Percentiles rank a stretch among this genome's conserved stretches.
Conservation (phyloP, 2,113 vertebrate species). For the Laterallus jamaicensis region DNA sequence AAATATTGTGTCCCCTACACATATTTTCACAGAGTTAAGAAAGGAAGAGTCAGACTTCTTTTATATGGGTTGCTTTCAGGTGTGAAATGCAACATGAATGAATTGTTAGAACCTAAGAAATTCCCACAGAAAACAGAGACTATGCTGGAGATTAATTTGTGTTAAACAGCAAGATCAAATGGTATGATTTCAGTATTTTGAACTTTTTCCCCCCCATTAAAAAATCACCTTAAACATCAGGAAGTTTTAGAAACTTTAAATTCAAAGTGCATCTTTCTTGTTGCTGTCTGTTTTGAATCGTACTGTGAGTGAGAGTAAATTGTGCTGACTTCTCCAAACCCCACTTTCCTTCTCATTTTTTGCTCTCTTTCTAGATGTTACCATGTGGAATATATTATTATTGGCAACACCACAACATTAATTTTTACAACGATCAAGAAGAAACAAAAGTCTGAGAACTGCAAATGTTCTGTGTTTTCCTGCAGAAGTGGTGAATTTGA, state of each 20-base stretch:
- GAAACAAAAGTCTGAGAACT: not conserved
- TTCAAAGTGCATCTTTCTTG: not conserved
- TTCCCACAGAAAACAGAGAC: not conserved
- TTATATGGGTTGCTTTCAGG: conserved; percentile 11
- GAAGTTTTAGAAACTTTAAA: conserved; percentile 1
- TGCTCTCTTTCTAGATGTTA: not conserved
- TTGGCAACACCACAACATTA: not conserved
- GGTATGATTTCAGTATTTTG: not conserved
- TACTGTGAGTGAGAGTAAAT: not conserved
- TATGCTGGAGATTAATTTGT: not conserved
- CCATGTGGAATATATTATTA: not conserved
- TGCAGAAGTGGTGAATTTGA: not conserved
- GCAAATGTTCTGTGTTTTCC: not conserved
- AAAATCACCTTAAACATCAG: not conserved
- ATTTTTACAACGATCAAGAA: not conserved
- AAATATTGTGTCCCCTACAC: not conserved
- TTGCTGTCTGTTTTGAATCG: not conserved
- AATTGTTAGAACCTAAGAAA: not conserved
- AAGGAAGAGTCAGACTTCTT: not conserved
- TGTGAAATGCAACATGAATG: not conserved
- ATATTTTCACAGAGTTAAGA: not conserved
- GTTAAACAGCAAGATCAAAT: not conserved
- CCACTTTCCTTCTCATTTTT: not conserved
- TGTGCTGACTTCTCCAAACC: not conserved
- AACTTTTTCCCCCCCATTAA: not conserved